Evolutionary conservation across 2,113 vertebrate genomes (phyloP).

Genomic region (Xiphophorus hellerii): DNA sequence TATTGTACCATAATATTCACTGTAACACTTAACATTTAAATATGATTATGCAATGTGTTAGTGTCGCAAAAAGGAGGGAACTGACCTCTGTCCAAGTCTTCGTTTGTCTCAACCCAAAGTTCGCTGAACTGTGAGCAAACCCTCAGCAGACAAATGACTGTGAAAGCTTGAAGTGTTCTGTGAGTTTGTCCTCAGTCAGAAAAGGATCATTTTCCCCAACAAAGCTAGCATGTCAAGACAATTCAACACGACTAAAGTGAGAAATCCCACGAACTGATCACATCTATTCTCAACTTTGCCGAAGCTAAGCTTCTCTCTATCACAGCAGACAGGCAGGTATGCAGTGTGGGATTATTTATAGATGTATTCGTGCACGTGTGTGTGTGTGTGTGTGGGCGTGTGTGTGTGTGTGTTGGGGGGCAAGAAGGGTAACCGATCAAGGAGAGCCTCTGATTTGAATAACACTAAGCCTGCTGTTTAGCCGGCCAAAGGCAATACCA

Average conservation of each 20-base stretch:
- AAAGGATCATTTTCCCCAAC: background rate
- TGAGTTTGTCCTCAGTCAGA: background rate
- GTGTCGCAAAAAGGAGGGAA: no score
- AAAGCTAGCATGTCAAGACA: conserved; percentile 36
- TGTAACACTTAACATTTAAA: no score
- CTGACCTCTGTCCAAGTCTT: no score
- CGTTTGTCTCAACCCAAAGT: background rate
- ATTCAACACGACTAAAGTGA: conserved; percentile 41
- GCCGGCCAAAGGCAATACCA: conserved; percentile 55
- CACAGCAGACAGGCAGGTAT: conserved; percentile 5
- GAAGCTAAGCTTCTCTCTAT: conserved; percentile 1
- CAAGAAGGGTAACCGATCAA: background rate
- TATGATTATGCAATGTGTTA: no score
- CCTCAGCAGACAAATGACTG: background rate
- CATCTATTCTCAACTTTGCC: conserved; percentile 7
- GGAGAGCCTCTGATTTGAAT: conserved; percentile 15
- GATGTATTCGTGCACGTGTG: conserved; percentile 16
- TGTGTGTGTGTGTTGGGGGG: background rate
- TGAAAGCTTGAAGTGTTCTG: background rate
- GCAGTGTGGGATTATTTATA: conserved; percentile 23
- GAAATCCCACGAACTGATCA: conserved; percentile 43
- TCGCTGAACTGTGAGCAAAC: background rate
- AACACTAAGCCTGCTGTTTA: conserved; percentile 40
- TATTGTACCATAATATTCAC: no score
- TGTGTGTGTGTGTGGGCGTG: background rate